These are phyloP conservation scores for Urocitellus parryii DNA, from an alignment of 2,113 vertebrate species.

Conservation along the genomic window DNA sequence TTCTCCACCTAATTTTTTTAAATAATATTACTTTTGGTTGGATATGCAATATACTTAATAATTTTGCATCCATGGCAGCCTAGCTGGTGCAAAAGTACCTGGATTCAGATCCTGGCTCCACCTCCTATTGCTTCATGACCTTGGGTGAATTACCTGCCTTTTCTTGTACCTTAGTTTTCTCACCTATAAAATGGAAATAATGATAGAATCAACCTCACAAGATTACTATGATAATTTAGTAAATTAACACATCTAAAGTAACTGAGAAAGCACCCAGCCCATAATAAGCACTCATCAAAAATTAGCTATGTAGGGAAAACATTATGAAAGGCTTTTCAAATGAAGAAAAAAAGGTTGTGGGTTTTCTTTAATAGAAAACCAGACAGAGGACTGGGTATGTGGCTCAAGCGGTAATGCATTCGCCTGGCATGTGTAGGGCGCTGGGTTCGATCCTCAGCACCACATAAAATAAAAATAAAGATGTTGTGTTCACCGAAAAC, in stretches of 20 bases:
- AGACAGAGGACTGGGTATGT: neutral
- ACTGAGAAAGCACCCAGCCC: neutral
- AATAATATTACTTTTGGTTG: too few species aligned
- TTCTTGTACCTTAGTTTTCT: neutral
- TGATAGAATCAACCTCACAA: neutral
- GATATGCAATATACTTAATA: too few species aligned
- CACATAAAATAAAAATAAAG: too few species aligned
- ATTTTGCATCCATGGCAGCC: neutral
- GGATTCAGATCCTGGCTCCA: neutral
- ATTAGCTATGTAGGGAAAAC: neutral
- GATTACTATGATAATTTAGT: neutral
- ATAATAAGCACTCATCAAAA: neutral
- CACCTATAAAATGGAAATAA: neutral
- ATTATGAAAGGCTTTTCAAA: conserved; percentile 24
- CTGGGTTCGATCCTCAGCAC: too few species aligned
- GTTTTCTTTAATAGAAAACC: neutral
- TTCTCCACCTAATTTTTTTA: too few species aligned
- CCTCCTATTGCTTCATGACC: neutral
- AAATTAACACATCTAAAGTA: neutral
- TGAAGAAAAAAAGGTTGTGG: neutral
- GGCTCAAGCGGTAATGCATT: too few species aligned
- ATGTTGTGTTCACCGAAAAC: too few species aligned
- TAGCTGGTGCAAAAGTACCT: neutral
- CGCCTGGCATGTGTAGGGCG: too few species aligned
- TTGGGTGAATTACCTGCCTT: neutral